Conservation (phyloP, 2,888 invertebrate species). For the Synanthedon tipuliformis region DNA sequence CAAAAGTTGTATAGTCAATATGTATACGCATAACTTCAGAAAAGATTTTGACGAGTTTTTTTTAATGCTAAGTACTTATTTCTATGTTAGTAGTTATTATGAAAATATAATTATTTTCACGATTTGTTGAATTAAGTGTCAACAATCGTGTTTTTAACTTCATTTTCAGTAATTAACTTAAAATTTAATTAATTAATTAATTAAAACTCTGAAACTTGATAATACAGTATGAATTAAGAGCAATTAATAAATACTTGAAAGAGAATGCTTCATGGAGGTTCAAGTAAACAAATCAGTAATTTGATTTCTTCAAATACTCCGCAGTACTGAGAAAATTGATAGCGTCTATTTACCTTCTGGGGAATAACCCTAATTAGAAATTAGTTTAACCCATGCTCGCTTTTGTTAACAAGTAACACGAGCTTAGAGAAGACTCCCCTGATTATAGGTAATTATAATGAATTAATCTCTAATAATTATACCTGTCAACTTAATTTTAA, state of each 20-base stretch:
- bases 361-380: conserved; percentile 2
- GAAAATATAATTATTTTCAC: too few relatives aligned
- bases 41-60: too few relatives aligned
- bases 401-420: conserved; percentile 5
- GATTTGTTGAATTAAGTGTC: too few relatives aligned
- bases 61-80: too few relatives aligned
- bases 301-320: conserved; percentile 6
- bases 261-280: conserved; percentile 5
- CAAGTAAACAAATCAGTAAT: conserved; percentile 6
- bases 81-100: too few relatives aligned
- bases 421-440: conserved; percentile 5
- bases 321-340: conserved; percentile 3
- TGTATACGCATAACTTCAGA: too few relatives aligned
- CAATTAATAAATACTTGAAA: conserved; percentile 1
- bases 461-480: conserved; percentile 2
- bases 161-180: too few relatives aligned
- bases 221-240: neutral
- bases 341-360: conserved; percentile 4
- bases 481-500: neutral
- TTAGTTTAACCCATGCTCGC: conserved; percentile 1
- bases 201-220: too few relatives aligned
- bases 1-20: too few relatives aligned
- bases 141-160: too few relatives aligned
- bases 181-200: too few relatives aligned
- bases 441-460: conserved; percentile 6